Evolutionary conservation across 2,113 vertebrate genomes (phyloP).

Genomic region (Motacilla alba): DNA sequence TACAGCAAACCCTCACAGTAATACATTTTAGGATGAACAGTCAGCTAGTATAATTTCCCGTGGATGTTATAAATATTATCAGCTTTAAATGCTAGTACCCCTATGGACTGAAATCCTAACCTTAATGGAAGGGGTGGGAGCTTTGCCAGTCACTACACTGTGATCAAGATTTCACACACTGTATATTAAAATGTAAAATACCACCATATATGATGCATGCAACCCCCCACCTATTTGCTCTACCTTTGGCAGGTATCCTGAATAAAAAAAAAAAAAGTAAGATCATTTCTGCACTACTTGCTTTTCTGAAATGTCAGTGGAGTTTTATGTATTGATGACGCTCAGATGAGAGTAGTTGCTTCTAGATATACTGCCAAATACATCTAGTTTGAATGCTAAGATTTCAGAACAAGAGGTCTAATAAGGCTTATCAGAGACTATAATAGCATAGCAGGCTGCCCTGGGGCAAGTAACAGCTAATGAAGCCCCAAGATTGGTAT

Average conservation of each 20-base stretch:
- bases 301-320: background rate
- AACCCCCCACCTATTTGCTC: background rate
- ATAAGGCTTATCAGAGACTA: background rate
- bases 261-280: background rate
- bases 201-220: background rate
- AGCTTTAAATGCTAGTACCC: background rate
- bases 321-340: background rate
- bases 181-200: background rate
- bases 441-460: background rate
- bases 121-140: background rate
- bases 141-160: background rate
- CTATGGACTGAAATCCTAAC: background rate
- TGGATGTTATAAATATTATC: background rate
- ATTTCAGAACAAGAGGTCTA: background rate
- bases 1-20: background rate
- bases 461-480: background rate
- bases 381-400: background rate
- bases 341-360: background rate
- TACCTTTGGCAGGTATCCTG: background rate
- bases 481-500: background rate
- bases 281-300: background rate
- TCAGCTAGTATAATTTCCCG: background rate
- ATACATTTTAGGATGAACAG: background rate
- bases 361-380: background rate
- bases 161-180: background rate